phyloP scores from a whole-genome alignment of 1,140 invertebrate genomes.

The Nebria ingens region DNA sequence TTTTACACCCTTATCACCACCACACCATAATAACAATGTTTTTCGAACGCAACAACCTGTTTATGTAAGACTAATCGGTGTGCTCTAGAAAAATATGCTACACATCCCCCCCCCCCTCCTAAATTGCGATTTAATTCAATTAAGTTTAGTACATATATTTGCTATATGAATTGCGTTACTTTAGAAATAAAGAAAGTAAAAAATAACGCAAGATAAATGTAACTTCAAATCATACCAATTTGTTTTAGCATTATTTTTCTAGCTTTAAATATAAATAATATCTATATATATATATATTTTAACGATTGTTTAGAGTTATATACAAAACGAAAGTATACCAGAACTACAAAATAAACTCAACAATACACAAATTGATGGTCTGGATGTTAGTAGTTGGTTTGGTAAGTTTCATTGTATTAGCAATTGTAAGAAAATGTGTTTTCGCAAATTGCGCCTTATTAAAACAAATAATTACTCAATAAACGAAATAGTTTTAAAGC shows the following conservation, averaged over 20 bases:
- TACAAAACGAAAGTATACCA: neutral
- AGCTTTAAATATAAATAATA: neutral
- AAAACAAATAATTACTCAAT: no score
- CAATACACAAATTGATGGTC: slow-evolving; percentile 17
- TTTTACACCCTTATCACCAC: slow-evolving; percentile 29
- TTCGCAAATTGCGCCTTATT: neutral
- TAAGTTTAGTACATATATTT: no score
- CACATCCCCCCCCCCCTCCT: no score
- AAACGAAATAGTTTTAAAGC: no score
- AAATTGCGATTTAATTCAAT: no score
- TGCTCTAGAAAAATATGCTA: no score
- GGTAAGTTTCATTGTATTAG: slow-evolving; percentile 25
- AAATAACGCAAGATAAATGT: no score
- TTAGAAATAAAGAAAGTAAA: no score
- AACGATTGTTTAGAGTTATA: slow-evolving; percentile 4
- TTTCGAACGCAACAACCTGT: slow-evolving; percentile 24
- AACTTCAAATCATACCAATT: no score
- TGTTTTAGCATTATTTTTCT: no score
- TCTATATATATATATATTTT: no score
- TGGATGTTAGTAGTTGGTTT: slow-evolving; percentile 29
- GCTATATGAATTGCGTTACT: no score
- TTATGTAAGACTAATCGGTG: slow-evolving; percentile 25
- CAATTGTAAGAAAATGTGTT: neutral
- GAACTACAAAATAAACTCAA: neutral
- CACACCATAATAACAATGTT: slow-evolving; percentile 27